phyloP scores from a whole-genome alignment of 2,113 vertebrate genomes.

The Chloroceryle aenea region DNA sequence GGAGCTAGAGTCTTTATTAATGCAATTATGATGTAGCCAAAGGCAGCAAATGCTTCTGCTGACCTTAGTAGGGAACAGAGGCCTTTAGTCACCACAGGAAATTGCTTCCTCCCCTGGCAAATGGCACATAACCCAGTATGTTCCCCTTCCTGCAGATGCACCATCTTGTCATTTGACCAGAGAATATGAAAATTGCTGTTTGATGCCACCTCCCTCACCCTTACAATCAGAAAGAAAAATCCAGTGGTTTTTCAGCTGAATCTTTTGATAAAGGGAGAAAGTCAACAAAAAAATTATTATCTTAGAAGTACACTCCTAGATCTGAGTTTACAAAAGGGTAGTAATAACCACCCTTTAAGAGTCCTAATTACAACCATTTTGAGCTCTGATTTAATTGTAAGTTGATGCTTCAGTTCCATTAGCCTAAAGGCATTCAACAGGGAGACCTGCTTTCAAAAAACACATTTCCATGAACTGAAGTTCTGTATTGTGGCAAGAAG shows the following conservation, averaged over 20 bases:
- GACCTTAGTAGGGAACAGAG: slow-evolving; percentile 23
- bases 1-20: slow-evolving; percentile 43
- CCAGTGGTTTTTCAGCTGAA: background rate
- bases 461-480: background rate
- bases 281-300: background rate
- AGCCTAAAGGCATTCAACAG: background rate
- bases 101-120: background rate
- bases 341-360: background rate
- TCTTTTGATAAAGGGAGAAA: background rate
- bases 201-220: background rate
- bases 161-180: background rate
- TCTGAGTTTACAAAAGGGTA: background rate
- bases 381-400: background rate
- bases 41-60: slow-evolving; percentile 40
- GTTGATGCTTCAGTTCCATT: background rate
- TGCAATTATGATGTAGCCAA: slow-evolving; percentile 46
- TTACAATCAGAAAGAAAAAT: background rate
- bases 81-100: background rate
- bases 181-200: background rate
- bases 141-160: background rate
- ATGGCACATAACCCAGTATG: background rate
- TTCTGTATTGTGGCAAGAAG: background rate
- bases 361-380: background rate
- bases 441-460: background rate
- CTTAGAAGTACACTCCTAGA: background rate